A percentile compares a stretch with the other conserved stretches of the same genome.
Conservation (phyloP, 2,888 invertebrate genomes). For the Trichacis sp. region DNA sequence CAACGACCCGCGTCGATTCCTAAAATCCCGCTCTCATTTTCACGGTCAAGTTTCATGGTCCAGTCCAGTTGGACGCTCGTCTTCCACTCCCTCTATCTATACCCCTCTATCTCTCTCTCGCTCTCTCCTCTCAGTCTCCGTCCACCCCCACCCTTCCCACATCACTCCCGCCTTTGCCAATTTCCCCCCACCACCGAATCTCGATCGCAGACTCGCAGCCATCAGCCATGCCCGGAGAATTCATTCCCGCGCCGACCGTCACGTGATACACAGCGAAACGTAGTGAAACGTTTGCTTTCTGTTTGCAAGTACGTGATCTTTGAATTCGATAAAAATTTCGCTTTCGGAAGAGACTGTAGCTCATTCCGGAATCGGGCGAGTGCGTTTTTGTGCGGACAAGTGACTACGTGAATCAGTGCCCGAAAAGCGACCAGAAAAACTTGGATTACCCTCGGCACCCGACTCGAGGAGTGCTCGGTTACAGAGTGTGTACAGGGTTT, state of each 20-base stretch:
- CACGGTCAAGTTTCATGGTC: conserved; percentile 2
- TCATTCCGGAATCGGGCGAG: not conserved
- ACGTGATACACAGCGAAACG: too few relatives aligned
- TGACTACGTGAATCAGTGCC: conserved; percentile 21
- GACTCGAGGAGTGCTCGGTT: not conserved
- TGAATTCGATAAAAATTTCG: too few relatives aligned
- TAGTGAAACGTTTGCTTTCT: too few relatives aligned
- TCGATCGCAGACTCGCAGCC: conserved; percentile 9
- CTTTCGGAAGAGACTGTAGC: too few relatives aligned
- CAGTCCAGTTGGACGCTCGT: not conserved
- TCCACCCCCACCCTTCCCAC: conserved; percentile 7
- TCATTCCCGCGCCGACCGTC: conserved; percentile 65
- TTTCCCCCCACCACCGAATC: conserved; percentile 6
- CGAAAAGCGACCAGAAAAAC: not conserved
- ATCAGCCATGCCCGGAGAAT: conserved; percentile 40
- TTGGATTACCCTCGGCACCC: not conserved
- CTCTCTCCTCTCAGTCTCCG: not conserved
- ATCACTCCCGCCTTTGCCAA: conserved; percentile 1
- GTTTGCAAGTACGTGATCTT: too few relatives aligned
- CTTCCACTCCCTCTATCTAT: not conserved
- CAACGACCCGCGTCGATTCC: too few relatives aligned
- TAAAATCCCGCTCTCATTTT: not conserved
- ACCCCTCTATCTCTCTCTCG: conserved; percentile 1
- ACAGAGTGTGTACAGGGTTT: conserved; percentile 31
- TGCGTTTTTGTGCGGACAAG: conserved; percentile 22